Conservation (phyloP, 2,888 invertebrate species). For the Galerucella calmariensis region DNA sequence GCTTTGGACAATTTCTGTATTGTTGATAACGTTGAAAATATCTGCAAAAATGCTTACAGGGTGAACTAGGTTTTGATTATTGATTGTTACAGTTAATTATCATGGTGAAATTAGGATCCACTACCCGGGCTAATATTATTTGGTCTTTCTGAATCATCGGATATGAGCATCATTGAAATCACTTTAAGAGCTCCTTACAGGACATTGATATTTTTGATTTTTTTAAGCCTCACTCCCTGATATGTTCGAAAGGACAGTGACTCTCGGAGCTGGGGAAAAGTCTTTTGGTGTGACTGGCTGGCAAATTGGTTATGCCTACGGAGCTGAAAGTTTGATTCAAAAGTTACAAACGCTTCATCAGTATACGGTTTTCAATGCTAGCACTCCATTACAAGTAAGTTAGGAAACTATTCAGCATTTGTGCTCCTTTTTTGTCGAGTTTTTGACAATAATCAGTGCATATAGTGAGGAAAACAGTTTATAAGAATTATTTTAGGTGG, state of each 20-base stretch:
- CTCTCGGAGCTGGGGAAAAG: slow-evolving; percentile 97
- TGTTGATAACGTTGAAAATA: background rate
- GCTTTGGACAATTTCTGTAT: background rate
- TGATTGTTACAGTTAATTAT: too few species aligned
- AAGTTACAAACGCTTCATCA: slow-evolving; percentile 92
- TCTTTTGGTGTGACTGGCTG: slow-evolving; percentile 98
- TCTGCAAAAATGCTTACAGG: background rate
- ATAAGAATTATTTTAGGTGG: slow-evolving; percentile 73
- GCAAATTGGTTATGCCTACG: slow-evolving; percentile 98
- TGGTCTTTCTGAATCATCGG: too few species aligned
- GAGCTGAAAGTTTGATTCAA: slow-evolving; percentile 80
- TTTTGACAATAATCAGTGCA: too few species aligned
- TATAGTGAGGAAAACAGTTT: too few species aligned
- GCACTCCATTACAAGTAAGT: slow-evolving; percentile 86
- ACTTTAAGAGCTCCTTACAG: too few species aligned
- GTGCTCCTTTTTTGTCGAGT: too few species aligned
- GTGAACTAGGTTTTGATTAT: too few species aligned
- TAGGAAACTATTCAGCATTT: too few species aligned
- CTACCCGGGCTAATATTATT: too few species aligned
- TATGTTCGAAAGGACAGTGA: slow-evolving; percentile 99
- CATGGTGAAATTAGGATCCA: too few species aligned
- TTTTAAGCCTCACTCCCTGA: slow-evolving; percentile 84
- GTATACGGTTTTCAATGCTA: slow-evolving; percentile 91
- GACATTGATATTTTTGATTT: background rate
- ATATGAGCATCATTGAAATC: too few species aligned